phyloP scores from a whole-genome alignment of 2,113 vertebrate species.

The Montifringilla adamsi region DNA sequence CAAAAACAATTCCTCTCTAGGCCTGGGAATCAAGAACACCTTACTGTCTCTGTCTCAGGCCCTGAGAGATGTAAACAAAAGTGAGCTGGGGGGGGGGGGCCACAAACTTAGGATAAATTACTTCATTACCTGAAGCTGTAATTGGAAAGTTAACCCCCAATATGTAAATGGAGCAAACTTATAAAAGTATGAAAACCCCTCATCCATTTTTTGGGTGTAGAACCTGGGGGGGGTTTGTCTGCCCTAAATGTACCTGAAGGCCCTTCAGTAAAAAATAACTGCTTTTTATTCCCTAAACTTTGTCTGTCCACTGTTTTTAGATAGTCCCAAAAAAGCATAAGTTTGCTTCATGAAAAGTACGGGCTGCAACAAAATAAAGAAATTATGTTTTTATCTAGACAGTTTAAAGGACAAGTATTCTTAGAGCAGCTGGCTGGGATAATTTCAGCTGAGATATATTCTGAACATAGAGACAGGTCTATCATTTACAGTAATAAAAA shows the following conservation, averaged over 20 bases:
- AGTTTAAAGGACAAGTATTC: background rate
- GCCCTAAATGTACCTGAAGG: background rate
- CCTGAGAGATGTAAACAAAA: background rate
- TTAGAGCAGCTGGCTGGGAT: background rate
- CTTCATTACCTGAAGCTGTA: background rate
- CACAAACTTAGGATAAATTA: background rate
- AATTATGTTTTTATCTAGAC: background rate
- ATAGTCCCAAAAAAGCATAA: background rate
- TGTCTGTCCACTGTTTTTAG: background rate
- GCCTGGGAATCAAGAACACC: background rate
- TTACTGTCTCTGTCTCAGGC: background rate
- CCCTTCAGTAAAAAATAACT: background rate
- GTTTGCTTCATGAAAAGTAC: background rate
- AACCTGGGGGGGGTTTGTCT: background rate
- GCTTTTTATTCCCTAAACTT: background rate
- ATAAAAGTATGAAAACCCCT: background rate
- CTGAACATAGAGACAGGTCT: background rate
- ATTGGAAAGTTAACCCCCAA: background rate
- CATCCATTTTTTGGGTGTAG: background rate
- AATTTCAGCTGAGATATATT: background rate
- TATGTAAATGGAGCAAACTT: background rate
- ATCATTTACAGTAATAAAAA: slow-evolving; percentile 27
- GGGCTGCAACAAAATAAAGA: background rate
- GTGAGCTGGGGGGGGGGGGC: background rate
- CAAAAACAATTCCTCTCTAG: background rate